Percentiles rank a stretch among this genome's conserved stretches.
These are phyloP conservation scores for Scaptomyza tumidula DNA, from an alignment of 2,888 invertebrate genomes.

Conservation along the genomic window DNA sequence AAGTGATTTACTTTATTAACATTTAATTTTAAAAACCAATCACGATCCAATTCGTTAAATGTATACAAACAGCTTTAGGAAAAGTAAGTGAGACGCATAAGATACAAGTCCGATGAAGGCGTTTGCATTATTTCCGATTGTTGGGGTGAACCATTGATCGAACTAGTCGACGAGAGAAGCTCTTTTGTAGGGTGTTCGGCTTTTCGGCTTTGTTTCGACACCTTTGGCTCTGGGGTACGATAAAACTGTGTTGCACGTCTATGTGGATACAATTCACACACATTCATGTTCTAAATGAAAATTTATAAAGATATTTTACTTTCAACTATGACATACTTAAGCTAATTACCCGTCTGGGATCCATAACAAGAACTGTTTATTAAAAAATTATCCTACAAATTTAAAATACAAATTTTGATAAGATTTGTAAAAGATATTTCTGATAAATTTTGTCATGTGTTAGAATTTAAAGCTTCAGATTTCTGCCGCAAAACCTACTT, in stretches of 20 bases:
- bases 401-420: background rate
- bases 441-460: background rate
- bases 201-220: conserved; percentile 35
- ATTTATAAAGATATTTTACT: background rate
- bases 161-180: background rate
- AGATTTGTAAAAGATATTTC: background rate
- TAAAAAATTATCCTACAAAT: no score
- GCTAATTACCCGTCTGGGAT: background rate
- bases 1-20: background rate
- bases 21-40: background rate
- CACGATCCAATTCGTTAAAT: background rate
- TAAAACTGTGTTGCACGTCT: conserved; percentile 27
- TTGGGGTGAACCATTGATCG: background rate
- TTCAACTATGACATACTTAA: accelerated
- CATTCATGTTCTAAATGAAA: background rate
- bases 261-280: conserved; percentile 40
- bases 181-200: conserved; percentile 35
- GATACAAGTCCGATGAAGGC: background rate
- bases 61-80: background rate
- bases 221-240: conserved; percentile 12
- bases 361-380: background rate
- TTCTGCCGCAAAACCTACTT: no score
- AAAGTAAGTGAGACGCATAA: background rate
- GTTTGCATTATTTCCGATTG: background rate
- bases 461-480: background rate